phyloP scores from a whole-genome alignment of 1,140 invertebrate species.

The Aricia agestis region DNA sequence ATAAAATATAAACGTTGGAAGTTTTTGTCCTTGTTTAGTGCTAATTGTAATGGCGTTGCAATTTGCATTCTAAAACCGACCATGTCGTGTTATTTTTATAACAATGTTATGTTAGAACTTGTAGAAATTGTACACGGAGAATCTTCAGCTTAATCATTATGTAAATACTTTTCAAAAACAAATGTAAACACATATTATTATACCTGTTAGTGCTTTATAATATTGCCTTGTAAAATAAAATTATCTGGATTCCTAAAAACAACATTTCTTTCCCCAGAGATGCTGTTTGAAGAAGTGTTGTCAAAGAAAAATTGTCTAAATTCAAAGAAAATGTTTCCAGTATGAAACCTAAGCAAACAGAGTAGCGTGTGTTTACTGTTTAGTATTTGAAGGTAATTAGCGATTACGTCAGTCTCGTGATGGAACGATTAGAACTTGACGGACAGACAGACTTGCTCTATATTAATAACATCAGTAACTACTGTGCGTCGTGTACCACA shows the following conservation, averaged over 20 bases:
- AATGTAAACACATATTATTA: too few species aligned
- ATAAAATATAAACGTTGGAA: neutral
- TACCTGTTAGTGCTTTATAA: too few species aligned
- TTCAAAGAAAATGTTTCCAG: too few species aligned
- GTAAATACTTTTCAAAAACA: too few species aligned
- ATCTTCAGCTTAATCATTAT: too few species aligned
- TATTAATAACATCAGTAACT: slow-evolving; percentile 12
- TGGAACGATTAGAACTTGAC: slow-evolving; percentile 31
- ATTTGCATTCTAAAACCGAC: neutral
- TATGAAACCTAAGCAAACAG: neutral
- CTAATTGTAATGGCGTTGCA: slow-evolving; percentile 1
- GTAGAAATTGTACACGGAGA: neutral
- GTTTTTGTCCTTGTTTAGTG: slow-evolving; percentile 3
- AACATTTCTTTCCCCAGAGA: too few species aligned
- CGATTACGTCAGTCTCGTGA: slow-evolving; percentile 30
- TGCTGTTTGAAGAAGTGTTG: too few species aligned
- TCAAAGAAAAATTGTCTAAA: too few species aligned
- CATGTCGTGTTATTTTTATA: neutral
- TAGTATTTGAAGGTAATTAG: slow-evolving; percentile 20
- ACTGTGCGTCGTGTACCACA: neutral
- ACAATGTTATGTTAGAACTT: neutral
- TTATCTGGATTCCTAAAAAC: too few species aligned
- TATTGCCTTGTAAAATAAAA: too few species aligned
- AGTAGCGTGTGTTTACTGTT: neutral
- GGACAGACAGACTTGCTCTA: slow-evolving; percentile 21